Conservation (phyloP, 2,797 vertebrate species). For the Pangasius sanitwongsei region DNA sequence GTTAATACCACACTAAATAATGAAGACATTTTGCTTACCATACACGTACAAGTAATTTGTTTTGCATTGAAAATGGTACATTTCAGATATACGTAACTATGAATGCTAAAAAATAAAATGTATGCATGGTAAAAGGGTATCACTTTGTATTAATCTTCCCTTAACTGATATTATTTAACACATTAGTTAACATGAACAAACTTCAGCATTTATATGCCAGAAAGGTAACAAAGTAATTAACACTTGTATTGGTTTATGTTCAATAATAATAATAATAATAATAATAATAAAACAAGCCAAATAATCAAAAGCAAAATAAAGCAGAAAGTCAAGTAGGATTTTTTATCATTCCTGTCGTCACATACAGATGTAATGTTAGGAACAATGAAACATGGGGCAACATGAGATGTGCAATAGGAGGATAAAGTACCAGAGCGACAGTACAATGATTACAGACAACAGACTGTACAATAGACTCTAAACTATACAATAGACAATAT, state of each 20-base stretch:
- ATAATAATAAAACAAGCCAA: no score
- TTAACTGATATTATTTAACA: no score
- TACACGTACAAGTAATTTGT: no score
- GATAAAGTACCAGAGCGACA: not conserved
- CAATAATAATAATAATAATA: no score
- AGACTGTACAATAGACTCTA: not conserved
- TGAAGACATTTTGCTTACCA: not conserved
- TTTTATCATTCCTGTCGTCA: not conserved
- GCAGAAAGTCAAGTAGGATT: not conserved
- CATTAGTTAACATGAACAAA: no score
- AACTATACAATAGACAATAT: not conserved
- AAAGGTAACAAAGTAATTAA: no score
- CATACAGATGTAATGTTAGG: not conserved
- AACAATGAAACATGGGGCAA: not conserved
- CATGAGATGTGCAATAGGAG: not conserved
- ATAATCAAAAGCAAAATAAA: no score
- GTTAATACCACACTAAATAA: not conserved
- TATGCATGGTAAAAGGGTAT: no score
- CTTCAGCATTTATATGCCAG: no score
- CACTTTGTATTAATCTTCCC: no score
- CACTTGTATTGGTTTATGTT: no score
- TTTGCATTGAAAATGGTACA: not conserved
- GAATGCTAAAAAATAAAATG: not conserved
- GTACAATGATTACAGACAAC: not conserved
- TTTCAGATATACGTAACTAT: not conserved